Conservation (phyloP, 2,113 vertebrate species). For the Terrapene triunguis region DNA sequence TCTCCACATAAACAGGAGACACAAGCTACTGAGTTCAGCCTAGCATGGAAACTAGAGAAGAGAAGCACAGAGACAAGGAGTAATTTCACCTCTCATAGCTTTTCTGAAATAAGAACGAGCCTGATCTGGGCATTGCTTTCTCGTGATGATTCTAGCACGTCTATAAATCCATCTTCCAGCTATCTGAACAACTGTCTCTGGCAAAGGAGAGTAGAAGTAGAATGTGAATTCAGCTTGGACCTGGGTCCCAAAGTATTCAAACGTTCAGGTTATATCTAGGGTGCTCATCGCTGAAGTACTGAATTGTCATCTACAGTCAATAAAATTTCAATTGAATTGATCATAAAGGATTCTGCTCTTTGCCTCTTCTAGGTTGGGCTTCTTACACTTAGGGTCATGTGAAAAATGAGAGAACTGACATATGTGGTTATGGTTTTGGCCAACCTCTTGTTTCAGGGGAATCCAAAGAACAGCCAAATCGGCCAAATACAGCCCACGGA, state of each 20-base stretch:
- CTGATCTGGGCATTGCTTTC: neutral
- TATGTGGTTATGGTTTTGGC: accelerated
- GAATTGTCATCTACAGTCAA: accelerated
- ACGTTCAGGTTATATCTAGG: neutral
- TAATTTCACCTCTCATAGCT: neutral
- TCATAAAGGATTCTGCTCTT: neutral
- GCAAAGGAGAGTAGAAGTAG: neutral
- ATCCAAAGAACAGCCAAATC: neutral
- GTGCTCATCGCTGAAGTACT: neutral
- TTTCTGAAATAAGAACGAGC: neutral
- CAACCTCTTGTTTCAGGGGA: accelerated
- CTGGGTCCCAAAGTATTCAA: neutral
- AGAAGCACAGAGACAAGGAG: neutral
- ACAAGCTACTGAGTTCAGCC: neutral
- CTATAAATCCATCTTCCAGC: neutral
- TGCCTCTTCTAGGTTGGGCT: accelerated
- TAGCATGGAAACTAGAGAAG: neutral
- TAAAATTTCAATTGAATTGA: neutral
- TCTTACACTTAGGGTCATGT: accelerated
- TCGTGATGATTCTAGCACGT: accelerated
- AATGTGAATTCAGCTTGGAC: accelerated
- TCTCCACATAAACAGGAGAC: neutral
- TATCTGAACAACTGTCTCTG: accelerated
- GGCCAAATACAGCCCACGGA: accelerated
- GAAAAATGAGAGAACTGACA: neutral